phyloP scores from a whole-genome alignment of 2,113 vertebrate species.

The Cinclus cinclus region DNA sequence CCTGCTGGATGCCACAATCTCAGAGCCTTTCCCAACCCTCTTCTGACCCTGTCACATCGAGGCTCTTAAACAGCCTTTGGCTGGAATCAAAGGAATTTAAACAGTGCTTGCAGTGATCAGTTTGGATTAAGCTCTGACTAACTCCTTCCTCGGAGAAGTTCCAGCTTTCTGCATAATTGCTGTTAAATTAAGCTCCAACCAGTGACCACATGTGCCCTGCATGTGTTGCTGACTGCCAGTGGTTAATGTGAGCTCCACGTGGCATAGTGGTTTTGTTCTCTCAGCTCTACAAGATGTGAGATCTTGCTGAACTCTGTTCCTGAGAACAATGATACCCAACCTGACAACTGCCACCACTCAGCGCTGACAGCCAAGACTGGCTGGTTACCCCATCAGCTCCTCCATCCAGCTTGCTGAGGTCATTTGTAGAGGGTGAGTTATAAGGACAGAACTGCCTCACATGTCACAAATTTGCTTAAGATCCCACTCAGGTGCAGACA shows the following conservation, averaged over 20 bases:
- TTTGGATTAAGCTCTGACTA: background rate
- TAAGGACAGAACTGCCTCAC: background rate
- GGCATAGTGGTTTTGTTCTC: background rate
- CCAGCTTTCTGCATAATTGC: background rate
- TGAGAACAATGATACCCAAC: background rate
- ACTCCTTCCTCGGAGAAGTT: background rate
- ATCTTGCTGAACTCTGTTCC: background rate
- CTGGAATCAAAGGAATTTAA: background rate
- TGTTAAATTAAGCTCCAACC: background rate
- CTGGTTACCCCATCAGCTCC: background rate
- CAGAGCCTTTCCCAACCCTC: background rate
- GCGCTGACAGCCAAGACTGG: background rate
- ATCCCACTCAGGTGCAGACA: background rate
- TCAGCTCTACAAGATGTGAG: background rate
- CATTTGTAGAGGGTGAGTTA: rapidly evolving
- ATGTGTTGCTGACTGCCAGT: background rate
- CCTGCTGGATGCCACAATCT: background rate
- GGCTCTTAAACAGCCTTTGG: background rate
- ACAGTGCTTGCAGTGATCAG: background rate
- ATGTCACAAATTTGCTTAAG: background rate
- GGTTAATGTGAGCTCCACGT: background rate
- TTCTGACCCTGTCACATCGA: background rate
- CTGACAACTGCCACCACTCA: background rate
- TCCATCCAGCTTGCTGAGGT: background rate
- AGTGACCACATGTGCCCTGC: background rate